Evolutionary conservation across 1,140 invertebrate species (phyloP), one percentile per base, ranked within the genome.

Genomic region (Rhagoletis pomonella): DNA sequence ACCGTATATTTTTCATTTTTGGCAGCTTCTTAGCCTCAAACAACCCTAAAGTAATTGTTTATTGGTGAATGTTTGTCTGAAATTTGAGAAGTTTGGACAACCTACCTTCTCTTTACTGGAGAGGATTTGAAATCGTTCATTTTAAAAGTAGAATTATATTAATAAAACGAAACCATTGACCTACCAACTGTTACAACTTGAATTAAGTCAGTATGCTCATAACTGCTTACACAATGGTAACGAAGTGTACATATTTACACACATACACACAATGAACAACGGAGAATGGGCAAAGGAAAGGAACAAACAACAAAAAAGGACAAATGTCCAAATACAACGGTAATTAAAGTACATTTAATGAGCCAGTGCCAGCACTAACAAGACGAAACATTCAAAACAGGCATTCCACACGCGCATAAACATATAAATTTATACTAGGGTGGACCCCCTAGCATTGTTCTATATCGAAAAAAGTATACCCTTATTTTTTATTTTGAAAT

Each of bases 261-360:
- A 77, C 44, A 50, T 9, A 55, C 6, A 17, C 50, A 81, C 44
- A 77, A 77, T 19, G 44, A 9, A 50, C 14, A 47, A 62, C 29
- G 29, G 29, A 29, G 29, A 29, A 29, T 29, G 29, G 29, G 29
- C 44, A 50, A 50, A 42, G 29, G 14, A 81, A 3, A 58, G n/a
- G 12, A 73, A 17, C 67, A 73, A 73, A 62, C 17, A 65, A 19
- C 64, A 65, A 73, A 69, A 29, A 47, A 7, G 73, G 73, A 81
- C 73, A 81, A 55, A 81, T 81, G 47, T 2, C 47, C 44, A 55
- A 77, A 39, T 81, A 81, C 73, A 81, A 58, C 19, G 73, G 73
- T 81, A 81, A 81, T 81, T 81, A 81, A 81, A 81, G 19, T 58
- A 81, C 73, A 55, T 81, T 81, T 81, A 81, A 14, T 29, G 73